phyloP scores from a whole-genome alignment of 2,113 vertebrate species.

The Campylorhamphus procurvoides region DNA sequence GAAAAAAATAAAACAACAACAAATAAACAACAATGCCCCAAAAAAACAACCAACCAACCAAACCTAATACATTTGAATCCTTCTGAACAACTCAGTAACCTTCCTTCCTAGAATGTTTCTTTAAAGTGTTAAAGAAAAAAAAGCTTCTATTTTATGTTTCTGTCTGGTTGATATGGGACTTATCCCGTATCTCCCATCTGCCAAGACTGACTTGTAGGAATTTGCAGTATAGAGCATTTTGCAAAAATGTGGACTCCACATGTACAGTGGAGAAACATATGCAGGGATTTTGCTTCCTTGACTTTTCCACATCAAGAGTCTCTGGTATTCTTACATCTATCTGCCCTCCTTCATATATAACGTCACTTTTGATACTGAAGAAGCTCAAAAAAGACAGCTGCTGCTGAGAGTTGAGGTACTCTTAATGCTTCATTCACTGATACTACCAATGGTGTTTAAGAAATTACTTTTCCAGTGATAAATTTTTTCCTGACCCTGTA shows the following conservation, averaged over 20 bases:
- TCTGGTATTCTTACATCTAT: neutral
- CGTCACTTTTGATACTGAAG: neutral
- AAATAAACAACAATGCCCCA: too few species aligned
- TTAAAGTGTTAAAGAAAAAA: neutral
- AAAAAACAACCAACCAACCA: neutral
- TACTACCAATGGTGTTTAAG: neutral
- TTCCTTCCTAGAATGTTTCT: neutral
- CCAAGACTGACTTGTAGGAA: neutral
- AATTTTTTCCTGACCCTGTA: neutral
- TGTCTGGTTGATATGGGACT: neutral
- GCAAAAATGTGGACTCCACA: neutral
- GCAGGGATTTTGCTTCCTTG: neutral
- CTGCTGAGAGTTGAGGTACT: neutral
- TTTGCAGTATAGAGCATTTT: neutral
- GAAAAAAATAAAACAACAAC: neutral
- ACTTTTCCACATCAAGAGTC: neutral
- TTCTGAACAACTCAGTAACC: neutral
- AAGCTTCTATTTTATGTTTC: neutral
- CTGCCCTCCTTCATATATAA: neutral
- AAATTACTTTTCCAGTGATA: neutral
- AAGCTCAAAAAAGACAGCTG: neutral
- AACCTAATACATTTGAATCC: neutral
- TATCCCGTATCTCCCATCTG: neutral
- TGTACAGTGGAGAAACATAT: neutral
- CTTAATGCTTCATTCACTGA: neutral